Percentiles rank a stretch among this genome's conserved stretches.
Conservation (phyloP, 2,888 invertebrate species). For the Ichneumon xanthorius region DNA sequence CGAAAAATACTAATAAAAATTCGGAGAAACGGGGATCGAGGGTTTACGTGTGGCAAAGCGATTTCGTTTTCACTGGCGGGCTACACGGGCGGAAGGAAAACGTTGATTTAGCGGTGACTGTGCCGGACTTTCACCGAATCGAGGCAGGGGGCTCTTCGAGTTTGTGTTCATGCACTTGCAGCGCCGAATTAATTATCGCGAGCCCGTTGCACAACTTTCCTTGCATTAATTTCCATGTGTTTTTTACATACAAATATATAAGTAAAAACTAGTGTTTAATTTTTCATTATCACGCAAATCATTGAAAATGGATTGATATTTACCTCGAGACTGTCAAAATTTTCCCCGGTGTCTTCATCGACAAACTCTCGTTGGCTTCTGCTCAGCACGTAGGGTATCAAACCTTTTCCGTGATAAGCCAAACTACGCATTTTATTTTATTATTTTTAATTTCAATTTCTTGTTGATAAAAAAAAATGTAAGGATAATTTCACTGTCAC, state of each 20-base stretch:
- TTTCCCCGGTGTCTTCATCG: constrained; percentile 47
- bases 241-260: not conserved
- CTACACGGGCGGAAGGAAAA: constrained; percentile 53
- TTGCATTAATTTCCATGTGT: not conserved
- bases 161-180: constrained; percentile 40
- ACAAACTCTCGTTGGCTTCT: constrained; percentile 60
- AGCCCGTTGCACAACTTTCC: not conserved
- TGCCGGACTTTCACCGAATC: constrained; percentile 63
- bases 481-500: constrained; percentile 23
- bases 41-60: constrained; percentile 1
- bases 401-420: constrained; percentile 70
- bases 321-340: constrained; percentile 73
- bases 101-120: constrained; percentile 53
- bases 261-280: not conserved
- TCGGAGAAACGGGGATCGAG: not conserved
- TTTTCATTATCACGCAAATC: not conserved
- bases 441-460: not conserved
- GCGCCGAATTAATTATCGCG: constrained; percentile 43
- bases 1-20: not conserved
- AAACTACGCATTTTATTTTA: constrained; percentile 69
- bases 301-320: constrained; percentile 3
- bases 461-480: not conserved
- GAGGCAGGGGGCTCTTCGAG: constrained; percentile 28
- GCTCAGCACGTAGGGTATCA: constrained; percentile 67
- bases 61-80: constrained; percentile 27